phyloP scores from a whole-genome alignment of 2,113 vertebrate species.

The Corythornis cristatus region DNA sequence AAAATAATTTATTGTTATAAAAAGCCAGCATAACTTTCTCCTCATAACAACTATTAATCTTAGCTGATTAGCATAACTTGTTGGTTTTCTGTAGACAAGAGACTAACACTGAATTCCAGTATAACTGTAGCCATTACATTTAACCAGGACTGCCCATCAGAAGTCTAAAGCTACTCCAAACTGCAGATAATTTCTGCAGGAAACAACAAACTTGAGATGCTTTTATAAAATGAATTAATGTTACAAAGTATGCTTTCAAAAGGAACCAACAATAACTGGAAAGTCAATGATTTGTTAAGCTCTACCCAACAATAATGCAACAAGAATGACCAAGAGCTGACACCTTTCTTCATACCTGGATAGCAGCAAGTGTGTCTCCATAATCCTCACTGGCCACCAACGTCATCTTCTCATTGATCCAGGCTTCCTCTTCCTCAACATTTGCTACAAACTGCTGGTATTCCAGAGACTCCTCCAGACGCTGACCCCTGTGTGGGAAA shows the following conservation, averaged over 20 bases:
- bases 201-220: not conserved
- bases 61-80: not conserved
- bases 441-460: slow-evolving; percentile 99
- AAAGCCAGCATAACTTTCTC: not conserved
- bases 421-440: slow-evolving; percentile 97
- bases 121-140: not conserved
- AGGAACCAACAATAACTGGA: not conserved
- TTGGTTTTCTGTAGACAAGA: not conserved
- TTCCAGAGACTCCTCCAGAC: slow-evolving; percentile 96
- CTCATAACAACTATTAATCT: not conserved
- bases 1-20: not conserved
- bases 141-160: not conserved
- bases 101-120: not conserved
- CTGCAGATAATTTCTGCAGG: not conserved
- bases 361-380: slow-evolving; percentile 92
- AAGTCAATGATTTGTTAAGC: not conserved
- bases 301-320: not conserved
- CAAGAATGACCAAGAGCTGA: not conserved
- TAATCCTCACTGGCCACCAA: slow-evolving; percentile 96
- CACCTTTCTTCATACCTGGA: slow-evolving; percentile 78
- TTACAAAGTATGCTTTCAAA: not conserved
- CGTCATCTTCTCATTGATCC: slow-evolving; percentile 99
- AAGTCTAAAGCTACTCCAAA: not conserved
- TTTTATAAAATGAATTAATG: not conserved
- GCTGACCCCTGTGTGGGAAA: slow-evolving; percentile 82